Percentiles rank a stretch among this genome's conserved stretches.
Conservation (phyloP, 2,888 invertebrate species). For the Argynnis bischoffii region DNA sequence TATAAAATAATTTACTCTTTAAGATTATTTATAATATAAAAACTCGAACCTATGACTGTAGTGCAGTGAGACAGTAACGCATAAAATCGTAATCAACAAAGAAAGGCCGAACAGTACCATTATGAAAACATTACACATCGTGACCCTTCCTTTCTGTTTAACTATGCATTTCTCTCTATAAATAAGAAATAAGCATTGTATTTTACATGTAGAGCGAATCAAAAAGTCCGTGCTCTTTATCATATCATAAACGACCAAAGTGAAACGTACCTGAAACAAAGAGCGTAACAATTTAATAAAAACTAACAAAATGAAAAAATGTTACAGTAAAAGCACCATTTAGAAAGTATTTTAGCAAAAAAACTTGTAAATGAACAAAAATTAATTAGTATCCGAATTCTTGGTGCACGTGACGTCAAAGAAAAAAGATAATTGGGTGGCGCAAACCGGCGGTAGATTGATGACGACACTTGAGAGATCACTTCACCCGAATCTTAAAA, state of each 20-base stretch:
- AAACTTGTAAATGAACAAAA: conserved; percentile 63
- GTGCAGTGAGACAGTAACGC: no score
- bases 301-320: conserved; percentile 26
- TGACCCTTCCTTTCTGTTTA: conserved; percentile 6
- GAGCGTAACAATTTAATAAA: conserved; percentile 25
- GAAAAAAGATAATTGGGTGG: conserved; percentile 61
- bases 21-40: no score
- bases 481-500: conserved; percentile 21
- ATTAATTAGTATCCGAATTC: conserved; percentile 62
- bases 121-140: not conserved
- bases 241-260: conserved; percentile 16
- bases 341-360: conserved; percentile 19
- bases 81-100: no score
- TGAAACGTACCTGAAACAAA: conserved; percentile 49
- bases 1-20: not conserved
- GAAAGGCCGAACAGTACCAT: no score
- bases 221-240: conserved; percentile 12
- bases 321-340: conserved; percentile 22
- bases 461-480: conserved; percentile 27
- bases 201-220: conserved; percentile 14
- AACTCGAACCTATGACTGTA: no score
- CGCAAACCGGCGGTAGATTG: conserved; percentile 32
- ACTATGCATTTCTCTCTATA: conserved; percentile 16
- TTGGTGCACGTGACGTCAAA: conserved; percentile 52
- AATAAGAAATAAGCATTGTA: conserved; percentile 5